Conservation (phyloP, 2,888 invertebrate species). For the Oscheius myriophilus region DNA sequence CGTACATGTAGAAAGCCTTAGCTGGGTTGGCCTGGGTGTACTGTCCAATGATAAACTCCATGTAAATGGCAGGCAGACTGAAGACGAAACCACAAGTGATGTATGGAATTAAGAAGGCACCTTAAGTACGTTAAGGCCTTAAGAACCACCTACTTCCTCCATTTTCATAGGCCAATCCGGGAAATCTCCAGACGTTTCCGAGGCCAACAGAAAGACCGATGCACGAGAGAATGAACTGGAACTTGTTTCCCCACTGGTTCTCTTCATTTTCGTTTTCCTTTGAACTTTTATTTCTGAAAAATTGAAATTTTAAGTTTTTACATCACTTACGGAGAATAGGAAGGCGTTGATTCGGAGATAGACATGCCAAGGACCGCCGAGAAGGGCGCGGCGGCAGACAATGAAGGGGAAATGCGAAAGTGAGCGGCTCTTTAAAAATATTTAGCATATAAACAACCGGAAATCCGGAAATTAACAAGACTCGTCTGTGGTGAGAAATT, state of each 20-base stretch:
- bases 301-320: too few relatives aligned
- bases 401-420: too few relatives aligned
- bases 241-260: constrained; percentile 30
- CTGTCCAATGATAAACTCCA: constrained; percentile 70
- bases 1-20: constrained; percentile 11
- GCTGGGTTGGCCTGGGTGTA: constrained; percentile 26
- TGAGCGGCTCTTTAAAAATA: too few relatives aligned
- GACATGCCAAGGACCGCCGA: too few relatives aligned
- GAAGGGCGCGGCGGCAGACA: too few relatives aligned
- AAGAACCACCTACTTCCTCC: constrained; percentile 51
- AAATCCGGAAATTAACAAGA: too few relatives aligned
- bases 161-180: constrained; percentile 48
- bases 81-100: constrained; percentile 70
- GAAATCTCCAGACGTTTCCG: constrained; percentile 61
- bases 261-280: too few relatives aligned
- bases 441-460: too few relatives aligned
- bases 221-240: constrained; percentile 62
- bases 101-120: constrained; percentile 71
- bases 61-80: constrained; percentile 70
- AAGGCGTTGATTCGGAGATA: too few relatives aligned
- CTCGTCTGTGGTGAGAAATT: too few relatives aligned
- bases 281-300: too few relatives aligned
- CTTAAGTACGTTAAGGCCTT: constrained; percentile 47
- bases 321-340: too few relatives aligned
- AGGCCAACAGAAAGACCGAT: constrained; percentile 63